Conservation (phyloP, 2,888 invertebrate genomes). For the Cremastobaeus sp. region DNA sequence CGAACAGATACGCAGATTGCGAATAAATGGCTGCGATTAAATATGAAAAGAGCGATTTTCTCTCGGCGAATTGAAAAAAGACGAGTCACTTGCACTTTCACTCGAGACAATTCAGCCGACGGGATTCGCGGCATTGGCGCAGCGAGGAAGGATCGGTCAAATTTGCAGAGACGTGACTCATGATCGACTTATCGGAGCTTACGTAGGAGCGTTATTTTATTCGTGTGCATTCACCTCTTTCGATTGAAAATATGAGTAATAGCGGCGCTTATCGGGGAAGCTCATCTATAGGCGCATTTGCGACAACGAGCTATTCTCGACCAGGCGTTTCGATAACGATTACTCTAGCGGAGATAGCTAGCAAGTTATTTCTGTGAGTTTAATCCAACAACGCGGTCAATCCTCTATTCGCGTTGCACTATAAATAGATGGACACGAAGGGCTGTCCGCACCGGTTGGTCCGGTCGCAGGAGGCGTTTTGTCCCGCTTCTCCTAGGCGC, state of each 20-base stretch:
- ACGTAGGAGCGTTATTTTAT: conserved; percentile 21
- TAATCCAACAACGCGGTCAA: conserved; percentile 71
- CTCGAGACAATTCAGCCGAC: conserved; percentile 6
- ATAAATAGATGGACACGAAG: conserved; percentile 67
- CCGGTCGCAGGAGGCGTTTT: conserved; percentile 36
- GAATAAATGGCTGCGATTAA: too few species aligned
- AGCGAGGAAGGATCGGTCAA: too few species aligned
- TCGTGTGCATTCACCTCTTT: conserved; percentile 37
- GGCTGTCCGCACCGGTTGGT: conserved; percentile 44
- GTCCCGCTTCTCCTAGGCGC: conserved; percentile 16
- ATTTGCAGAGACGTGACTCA: conserved; percentile 18
- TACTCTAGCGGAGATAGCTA: conserved; percentile 55
- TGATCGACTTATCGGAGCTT: conserved; percentile 14
- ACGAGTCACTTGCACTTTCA: neutral
- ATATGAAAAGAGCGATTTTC: too few species aligned
- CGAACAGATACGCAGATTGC: too few species aligned
- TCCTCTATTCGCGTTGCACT: conserved; percentile 64
- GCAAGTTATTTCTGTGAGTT: conserved; percentile 69
- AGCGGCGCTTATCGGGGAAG: conserved; percentile 14
- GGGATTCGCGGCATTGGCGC: neutral
- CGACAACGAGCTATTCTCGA: conserved; percentile 36
- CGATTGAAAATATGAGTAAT: conserved; percentile 36
- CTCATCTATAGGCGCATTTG: conserved; percentile 41
- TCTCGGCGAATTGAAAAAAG: neutral
- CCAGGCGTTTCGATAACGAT: conserved; percentile 44